A percentile compares a stretch with the other conserved stretches of the same genome.
phyloP scores from a whole-genome alignment of 1,140 invertebrate species.

The Dendroctonus ponderosae region DNA sequence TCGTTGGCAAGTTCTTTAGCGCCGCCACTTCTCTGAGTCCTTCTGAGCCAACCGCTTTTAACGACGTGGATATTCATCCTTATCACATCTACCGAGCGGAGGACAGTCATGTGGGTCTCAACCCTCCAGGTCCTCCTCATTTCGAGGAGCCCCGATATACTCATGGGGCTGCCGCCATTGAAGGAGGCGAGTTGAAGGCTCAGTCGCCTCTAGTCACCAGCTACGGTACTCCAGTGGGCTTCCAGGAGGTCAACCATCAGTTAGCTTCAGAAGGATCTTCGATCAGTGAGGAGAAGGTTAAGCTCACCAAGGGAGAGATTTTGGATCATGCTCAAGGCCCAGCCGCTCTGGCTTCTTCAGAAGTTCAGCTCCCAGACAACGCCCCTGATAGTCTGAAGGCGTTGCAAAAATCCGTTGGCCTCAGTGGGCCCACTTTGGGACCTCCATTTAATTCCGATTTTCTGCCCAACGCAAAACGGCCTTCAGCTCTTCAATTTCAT shows the following conservation, averaged over 20 bases:
- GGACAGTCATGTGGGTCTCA: constrained; percentile 10
- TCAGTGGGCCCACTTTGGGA: background rate
- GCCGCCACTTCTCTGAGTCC: constrained; percentile 40
- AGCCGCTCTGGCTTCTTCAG: constrained; percentile 19
- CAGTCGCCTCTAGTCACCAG: constrained; percentile 1
- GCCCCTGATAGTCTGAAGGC: constrained; percentile 20
- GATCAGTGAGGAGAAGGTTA: constrained; percentile 23
- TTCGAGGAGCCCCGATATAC: constrained; percentile 21
- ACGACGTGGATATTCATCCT: constrained; percentile 13
- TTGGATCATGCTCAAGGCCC: constrained; percentile 9
- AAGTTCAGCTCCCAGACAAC: constrained; percentile 18
- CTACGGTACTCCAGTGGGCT: constrained; percentile 19
- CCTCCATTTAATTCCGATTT: constrained; percentile 17
- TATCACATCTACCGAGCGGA: constrained; percentile 2
- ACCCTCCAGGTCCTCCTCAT: constrained; percentile 4
- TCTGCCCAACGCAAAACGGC: background rate
- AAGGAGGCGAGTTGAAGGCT: constrained; percentile 1
- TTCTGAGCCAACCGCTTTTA: constrained; percentile 34
- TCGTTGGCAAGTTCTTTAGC: constrained; percentile 41
- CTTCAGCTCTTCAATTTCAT: too few species aligned
- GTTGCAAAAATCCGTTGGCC: background rate
- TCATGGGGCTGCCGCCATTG: background rate
- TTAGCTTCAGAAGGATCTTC: constrained; percentile 10
- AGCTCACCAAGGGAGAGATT: constrained; percentile 27
- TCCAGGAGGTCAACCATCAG: constrained; percentile 22